Conservation (phyloP, 1,140 invertebrate species). For the Ceratoteleas bidentatus region DNA sequence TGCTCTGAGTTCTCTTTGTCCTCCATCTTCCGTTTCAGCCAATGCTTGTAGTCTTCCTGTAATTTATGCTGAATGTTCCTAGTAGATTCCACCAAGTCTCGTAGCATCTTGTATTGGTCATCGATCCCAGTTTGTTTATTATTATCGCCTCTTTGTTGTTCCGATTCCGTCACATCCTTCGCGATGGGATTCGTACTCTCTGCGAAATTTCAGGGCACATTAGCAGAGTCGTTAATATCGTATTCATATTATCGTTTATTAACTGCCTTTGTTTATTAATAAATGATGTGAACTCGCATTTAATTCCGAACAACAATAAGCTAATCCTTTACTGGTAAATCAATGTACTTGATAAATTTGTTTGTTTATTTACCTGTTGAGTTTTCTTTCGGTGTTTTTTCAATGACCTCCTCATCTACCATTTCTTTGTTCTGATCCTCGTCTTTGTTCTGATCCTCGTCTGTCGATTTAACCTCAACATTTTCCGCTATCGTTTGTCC, state of each 20-base stretch:
- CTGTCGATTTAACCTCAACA: too few relatives aligned
- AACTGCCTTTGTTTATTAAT: neutral
- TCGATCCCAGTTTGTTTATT: neutral
- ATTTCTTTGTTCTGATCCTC: neutral
- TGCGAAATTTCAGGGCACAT: neutral
- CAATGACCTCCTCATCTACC: too few relatives aligned
- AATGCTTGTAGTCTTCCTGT: constrained; percentile 1
- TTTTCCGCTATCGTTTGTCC: too few relatives aligned
- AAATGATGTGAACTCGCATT: too few relatives aligned
- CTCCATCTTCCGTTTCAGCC: neutral
- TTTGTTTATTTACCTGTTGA: too few relatives aligned
- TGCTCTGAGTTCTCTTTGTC: too few relatives aligned
- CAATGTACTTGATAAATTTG: too few relatives aligned
- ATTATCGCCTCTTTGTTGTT: neutral
- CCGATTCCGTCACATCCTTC: neutral
- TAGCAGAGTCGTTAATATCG: constrained; percentile 4
- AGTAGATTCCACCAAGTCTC: constrained; percentile 1
- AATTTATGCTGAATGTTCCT: neutral
- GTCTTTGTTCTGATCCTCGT: neutral
- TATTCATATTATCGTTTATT: too few relatives aligned
- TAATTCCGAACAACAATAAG: too few relatives aligned
- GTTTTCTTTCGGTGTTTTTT: too few relatives aligned
- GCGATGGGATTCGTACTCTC: constrained; percentile 3
- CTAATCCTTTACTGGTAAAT: too few relatives aligned
- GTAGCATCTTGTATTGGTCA: neutral